Conservation (phyloP, 2,113 vertebrate genomes). For the Nesospiza acunhae region DNA sequence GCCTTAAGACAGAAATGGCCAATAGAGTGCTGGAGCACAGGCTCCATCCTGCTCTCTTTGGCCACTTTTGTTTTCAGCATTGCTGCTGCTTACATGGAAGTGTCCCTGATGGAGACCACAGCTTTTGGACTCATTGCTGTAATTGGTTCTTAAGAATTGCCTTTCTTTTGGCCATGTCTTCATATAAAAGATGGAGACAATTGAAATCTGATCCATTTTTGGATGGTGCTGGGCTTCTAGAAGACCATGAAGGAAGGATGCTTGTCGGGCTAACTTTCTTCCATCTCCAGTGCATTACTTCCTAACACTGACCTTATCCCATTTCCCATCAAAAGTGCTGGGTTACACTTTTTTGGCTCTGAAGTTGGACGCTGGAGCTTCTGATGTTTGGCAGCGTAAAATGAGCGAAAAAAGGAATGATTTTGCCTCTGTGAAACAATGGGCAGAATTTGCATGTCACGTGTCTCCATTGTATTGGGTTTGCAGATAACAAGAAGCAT, state of each 20-base stretch:
- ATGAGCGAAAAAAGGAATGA: constrained; percentile 57
- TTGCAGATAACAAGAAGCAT: constrained; percentile 41
- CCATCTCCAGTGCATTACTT: constrained; percentile 51
- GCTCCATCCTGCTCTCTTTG: not conserved
- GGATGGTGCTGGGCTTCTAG: not conserved
- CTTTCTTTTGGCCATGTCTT: constrained; percentile 1
- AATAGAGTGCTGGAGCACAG: not conserved
- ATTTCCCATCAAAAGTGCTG: constrained; percentile 30
- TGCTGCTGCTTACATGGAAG: not conserved
- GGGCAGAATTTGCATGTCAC: constrained; percentile 41
- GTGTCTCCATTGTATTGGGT: constrained; percentile 41
- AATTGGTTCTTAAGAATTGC: not conserved
- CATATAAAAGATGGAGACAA: not conserved
- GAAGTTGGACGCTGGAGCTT: constrained; percentile 4
- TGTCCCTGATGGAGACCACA: not conserved
- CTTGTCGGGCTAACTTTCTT: not conserved
- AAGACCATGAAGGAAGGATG: constrained; percentile 9
- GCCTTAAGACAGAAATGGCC: not conserved
- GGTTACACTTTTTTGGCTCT: constrained; percentile 63
- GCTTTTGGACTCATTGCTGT: not conserved
- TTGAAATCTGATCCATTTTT: constrained; percentile 10
- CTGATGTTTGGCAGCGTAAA: constrained; percentile 6
- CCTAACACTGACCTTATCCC: not conserved
- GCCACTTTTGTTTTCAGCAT: not conserved
- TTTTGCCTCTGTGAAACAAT: constrained; percentile 14